Conservation (phyloP, 2,113 vertebrate genomes). For the western clawed frog (Xenopus tropicalis) region DNA sequence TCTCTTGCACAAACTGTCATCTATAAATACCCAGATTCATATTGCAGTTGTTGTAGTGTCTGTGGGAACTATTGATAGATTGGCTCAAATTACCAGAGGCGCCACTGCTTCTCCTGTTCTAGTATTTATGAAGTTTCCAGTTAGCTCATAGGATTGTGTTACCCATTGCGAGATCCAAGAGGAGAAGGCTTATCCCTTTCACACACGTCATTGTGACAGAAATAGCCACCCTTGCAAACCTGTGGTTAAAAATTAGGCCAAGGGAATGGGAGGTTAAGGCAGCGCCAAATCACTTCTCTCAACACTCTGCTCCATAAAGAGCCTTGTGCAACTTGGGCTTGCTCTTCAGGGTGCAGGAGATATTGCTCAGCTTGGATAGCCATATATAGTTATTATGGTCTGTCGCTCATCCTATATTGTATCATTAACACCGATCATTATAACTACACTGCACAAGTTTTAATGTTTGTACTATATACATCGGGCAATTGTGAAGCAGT, state of each 20-base stretch:
- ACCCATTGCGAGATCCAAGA: conserved; percentile 24
- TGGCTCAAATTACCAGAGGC: conserved; percentile 26
- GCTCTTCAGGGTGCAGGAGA: no score
- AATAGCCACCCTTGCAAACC: conserved; percentile 20
- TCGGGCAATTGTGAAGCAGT: no score
- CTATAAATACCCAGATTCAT: conserved; percentile 31
- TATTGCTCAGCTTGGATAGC: no score
- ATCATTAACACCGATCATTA: no score
- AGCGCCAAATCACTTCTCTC: not conserved
- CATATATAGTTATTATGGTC: no score
- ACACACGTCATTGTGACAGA: conserved; percentile 30
- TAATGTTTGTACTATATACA: no score
- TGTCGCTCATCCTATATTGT: no score
- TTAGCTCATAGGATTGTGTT: conserved; percentile 43
- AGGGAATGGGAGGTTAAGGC: conserved; percentile 1
- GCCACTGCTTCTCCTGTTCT: conserved; percentile 30
- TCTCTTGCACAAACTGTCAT: conserved; percentile 4
- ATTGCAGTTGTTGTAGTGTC: conserved; percentile 34
- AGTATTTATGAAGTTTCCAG: conserved; percentile 34
- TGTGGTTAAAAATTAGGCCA: conserved; percentile 20
- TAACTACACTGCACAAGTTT: no score
- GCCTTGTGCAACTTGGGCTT: no score
- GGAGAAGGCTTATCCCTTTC: conserved; percentile 18
- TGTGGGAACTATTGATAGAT: conserved; percentile 41
- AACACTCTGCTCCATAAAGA: no score